Percentiles rank a stretch among this genome's conserved stretches.
phyloP scores from a whole-genome alignment of 2,888 invertebrate species.

The Ochlodes sylvanus region DNA sequence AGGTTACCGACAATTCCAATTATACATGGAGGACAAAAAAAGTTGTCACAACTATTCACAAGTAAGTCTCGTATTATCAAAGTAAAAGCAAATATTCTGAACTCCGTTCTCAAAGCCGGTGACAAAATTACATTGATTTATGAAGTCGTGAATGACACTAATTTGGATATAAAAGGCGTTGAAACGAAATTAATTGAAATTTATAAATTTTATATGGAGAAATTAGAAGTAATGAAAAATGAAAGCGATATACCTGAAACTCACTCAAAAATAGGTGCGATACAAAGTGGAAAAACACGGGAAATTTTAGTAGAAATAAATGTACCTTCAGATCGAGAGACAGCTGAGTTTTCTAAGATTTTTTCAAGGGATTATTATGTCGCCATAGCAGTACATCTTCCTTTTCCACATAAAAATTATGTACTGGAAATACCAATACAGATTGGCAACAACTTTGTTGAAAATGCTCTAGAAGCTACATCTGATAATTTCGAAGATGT shows the following conservation, averaged over 20 bases:
- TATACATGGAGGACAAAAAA: conserved; percentile 44
- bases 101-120: conserved; percentile 43
- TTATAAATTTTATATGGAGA: conserved; percentile 38
- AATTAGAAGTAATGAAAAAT: conserved; percentile 6
- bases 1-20: conserved; percentile 41
- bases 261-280: conserved; percentile 41
- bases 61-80: conserved; percentile 43
- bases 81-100: conserved; percentile 45
- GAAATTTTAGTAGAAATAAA: conserved; percentile 38
- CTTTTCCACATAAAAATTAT: conserved; percentile 43
- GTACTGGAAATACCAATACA: conserved; percentile 39
- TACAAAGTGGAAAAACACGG: conserved; percentile 39
- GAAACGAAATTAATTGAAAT: conserved; percentile 44
- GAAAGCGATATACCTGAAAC: conserved; percentile 39
- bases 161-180: conserved; percentile 40
- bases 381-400: conserved; percentile 41
- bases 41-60: conserved; percentile 43
- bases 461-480: neutral
- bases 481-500: neutral
- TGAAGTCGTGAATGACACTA: conserved; percentile 45
- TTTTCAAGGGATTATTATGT: conserved; percentile 44
- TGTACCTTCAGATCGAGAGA: conserved; percentile 38
- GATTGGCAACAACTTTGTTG: neutral
- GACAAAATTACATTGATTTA: conserved; percentile 43
- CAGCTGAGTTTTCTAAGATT: conserved; percentile 42